Evolutionary conservation across 1,140 invertebrate genomes (phyloP).

Genomic region (Pemphigus obesinymphae): DNA sequence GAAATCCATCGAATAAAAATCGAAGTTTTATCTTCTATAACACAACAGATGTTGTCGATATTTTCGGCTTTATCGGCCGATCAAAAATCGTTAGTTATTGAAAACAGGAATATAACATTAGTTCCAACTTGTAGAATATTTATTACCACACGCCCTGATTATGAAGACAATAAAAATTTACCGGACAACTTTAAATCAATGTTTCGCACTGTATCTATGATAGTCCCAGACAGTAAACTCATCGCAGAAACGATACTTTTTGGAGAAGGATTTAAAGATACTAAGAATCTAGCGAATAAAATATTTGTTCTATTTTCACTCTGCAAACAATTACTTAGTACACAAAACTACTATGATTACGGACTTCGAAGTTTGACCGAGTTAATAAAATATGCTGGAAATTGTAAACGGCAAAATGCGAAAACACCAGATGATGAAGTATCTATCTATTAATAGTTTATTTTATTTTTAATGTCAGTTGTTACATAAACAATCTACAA

Average conservation of each 20-base stretch:
- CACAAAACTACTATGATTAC: constrained; percentile 90
- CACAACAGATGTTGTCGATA: constrained; percentile 80
- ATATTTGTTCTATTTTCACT: constrained; percentile 87
- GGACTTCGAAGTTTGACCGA: constrained; percentile 83
- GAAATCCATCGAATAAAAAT: constrained; percentile 92
- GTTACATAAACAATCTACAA: too few relatives aligned
- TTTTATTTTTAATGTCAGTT: not conserved
- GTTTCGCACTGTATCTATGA: constrained; percentile 91
- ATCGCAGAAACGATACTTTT: constrained; percentile 90
- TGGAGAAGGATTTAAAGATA: constrained; percentile 77
- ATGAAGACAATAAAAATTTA: constrained; percentile 73
- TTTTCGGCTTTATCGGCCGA: constrained; percentile 75
- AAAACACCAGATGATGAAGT: constrained; percentile 57
- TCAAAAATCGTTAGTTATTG: constrained; percentile 80
- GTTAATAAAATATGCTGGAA: constrained; percentile 79
- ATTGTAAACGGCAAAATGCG: constrained; percentile 72
- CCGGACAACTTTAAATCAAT: constrained; percentile 91
- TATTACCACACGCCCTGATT: constrained; percentile 93
- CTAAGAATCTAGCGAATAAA: constrained; percentile 73
- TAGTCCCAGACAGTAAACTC: constrained; percentile 91
- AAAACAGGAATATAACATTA: constrained; percentile 82
- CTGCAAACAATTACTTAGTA: constrained; percentile 88
- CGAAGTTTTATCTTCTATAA: constrained; percentile 86
- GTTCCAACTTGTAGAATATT: constrained; percentile 87
- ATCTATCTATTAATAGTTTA: too few relatives aligned